Percentiles rank a stretch among this genome's conserved stretches.
These are phyloP conservation scores for Bradypodion pumilum DNA, from an alignment of 2,797 vertebrate genomes.

Conservation along the genomic window DNA sequence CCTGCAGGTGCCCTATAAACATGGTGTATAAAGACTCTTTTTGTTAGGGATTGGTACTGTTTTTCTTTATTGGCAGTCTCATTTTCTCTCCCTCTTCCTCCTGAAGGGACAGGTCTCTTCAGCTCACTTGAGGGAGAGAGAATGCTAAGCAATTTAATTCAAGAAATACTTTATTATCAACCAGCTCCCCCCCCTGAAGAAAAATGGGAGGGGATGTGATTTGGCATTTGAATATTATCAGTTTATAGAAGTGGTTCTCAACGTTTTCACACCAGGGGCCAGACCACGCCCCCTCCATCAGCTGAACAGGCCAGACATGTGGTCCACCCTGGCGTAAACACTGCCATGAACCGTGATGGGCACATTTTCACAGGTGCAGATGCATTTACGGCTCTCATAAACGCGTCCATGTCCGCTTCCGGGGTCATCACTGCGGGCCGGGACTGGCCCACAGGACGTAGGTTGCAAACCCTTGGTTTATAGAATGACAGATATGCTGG, in stretches of 20 bases:
- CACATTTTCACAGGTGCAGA: too few species aligned
- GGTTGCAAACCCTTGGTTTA: too few species aligned
- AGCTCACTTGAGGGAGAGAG: slow-evolving; percentile 1
- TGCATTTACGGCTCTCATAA: too few species aligned
- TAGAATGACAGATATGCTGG: neutral
- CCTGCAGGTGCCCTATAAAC: slow-evolving; percentile 15
- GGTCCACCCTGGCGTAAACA: too few species aligned
- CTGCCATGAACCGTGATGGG: too few species aligned
- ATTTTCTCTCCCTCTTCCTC: neutral
- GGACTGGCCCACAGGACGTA: too few species aligned
- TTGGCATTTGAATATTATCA: neutral
- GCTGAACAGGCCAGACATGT: too few species aligned
- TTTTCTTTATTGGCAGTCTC: neutral
- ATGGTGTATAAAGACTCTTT: slow-evolving; percentile 12
- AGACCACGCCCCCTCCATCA: too few species aligned
- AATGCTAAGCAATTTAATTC: slow-evolving; percentile 2
- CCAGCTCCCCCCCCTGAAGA: neutral
- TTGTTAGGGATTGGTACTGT: slow-evolving; percentile 5
- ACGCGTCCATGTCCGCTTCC: too few species aligned
- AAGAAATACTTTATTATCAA: neutral
- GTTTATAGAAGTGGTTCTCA: too few species aligned
- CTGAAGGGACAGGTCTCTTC: neutral
- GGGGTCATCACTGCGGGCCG: too few species aligned
- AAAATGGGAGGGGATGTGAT: neutral
- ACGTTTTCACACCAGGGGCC: too few species aligned